Conservation (phyloP, 1,140 invertebrate genomes). For the Leptestheria dahalacensis region DNA sequence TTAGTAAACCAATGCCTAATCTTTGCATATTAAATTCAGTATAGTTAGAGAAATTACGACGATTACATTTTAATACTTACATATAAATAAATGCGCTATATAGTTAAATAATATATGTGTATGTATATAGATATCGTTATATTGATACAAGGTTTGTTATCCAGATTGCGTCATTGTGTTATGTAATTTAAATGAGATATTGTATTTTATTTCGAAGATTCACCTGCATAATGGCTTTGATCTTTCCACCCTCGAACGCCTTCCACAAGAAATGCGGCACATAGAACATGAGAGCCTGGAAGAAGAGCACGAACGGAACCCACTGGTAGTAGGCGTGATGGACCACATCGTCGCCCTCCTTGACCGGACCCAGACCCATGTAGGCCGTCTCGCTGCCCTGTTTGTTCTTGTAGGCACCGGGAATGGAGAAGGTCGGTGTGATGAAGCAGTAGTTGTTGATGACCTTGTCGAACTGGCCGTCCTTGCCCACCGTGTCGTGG, state of each 20-base stretch:
- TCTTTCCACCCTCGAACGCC: constrained; percentile 21
- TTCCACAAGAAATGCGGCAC: constrained; percentile 29
- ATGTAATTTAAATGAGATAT: too few relatives aligned
- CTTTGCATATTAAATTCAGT: too few relatives aligned
- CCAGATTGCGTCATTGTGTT: too few relatives aligned
- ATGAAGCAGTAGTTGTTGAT: constrained; percentile 86
- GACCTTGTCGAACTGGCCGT: constrained; percentile 29
- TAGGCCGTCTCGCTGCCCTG: constrained; percentile 20
- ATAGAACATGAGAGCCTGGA: constrained; percentile 33
- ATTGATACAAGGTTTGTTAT: too few relatives aligned
- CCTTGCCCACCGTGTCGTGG: constrained; percentile 20
- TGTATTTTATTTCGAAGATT: too few relatives aligned
- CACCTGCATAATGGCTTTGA: constrained; percentile 13
- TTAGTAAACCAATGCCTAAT: too few relatives aligned
- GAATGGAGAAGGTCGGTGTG: constrained; percentile 72
- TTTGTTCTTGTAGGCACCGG: constrained; percentile 20
- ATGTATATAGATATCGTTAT: too few relatives aligned
- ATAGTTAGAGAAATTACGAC: too few relatives aligned
- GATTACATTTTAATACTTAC: too few relatives aligned
- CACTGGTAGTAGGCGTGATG: constrained; percentile 34
- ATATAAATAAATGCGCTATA: too few relatives aligned
- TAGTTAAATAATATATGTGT: too few relatives aligned
- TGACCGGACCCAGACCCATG: constrained; percentile 22
- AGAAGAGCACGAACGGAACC: constrained; percentile 31
- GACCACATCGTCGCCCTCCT: constrained; percentile 30